These are phyloP conservation scores for Acanthosepion esculentum DNA, from an alignment of 2,888 invertebrate species.

Conservation along the genomic window DNA sequence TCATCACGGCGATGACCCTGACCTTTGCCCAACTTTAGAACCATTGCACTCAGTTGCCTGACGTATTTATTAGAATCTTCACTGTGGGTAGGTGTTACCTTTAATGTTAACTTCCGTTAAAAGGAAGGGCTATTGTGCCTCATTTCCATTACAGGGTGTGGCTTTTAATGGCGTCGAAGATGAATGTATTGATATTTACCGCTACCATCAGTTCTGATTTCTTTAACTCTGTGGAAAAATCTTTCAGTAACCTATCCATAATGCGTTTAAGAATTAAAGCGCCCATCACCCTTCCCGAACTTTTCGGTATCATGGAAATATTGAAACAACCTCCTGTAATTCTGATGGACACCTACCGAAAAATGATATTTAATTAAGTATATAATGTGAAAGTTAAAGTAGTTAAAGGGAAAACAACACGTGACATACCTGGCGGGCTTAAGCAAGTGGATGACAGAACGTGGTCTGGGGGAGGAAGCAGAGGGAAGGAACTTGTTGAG, in stretches of 20 bases:
- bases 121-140: not conserved
- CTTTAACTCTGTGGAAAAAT: not conserved
- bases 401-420: too few species aligned
- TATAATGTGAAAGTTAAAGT: too few species aligned
- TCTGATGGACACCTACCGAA: too few species aligned
- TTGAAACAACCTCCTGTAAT: not conserved
- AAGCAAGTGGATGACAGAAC: too few species aligned
- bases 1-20: not conserved
- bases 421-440: too few species aligned
- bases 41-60: not conserved
- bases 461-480: too few species aligned
- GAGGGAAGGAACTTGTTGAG: too few species aligned
- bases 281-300: not conserved
- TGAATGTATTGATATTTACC: not conserved
- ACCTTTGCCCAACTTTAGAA: not conserved
- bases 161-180: not conserved
- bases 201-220: not conserved
- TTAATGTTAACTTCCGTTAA: not conserved
- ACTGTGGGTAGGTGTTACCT: not conserved
- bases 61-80: constrained; percentile 17
- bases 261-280: not conserved
- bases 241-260: not conserved
- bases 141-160: not conserved
- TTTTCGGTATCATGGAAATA: not conserved
- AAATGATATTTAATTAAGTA: too few species aligned